Evolutionary conservation across 2,113 vertebrate genomes (phyloP).

Genomic region (Octodon degus): DNA sequence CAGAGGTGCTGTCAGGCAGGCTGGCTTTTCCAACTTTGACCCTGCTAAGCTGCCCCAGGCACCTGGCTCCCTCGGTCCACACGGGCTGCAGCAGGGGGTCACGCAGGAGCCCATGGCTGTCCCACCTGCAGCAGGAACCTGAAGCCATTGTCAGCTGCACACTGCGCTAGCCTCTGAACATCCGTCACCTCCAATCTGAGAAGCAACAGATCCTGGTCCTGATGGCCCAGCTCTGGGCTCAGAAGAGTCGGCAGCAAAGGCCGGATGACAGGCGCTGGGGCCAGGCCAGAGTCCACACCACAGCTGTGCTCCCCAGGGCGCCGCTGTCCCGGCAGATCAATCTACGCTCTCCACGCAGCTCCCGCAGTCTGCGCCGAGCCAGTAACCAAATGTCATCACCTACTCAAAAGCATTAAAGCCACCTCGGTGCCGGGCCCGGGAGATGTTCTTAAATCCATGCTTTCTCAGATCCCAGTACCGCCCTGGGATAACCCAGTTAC

Average conservation of each 20-base stretch:
- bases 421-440: neutral
- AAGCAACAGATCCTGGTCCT: neutral
- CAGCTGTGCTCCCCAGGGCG: neutral
- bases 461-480: neutral
- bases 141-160: accelerated
- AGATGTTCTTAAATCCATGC: accelerated
- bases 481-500: neutral
- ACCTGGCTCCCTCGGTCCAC: neutral
- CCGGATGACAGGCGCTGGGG: neutral
- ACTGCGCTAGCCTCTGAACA: accelerated
- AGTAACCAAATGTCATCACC: neutral
- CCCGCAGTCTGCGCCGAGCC: accelerated
- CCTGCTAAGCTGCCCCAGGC: neutral
- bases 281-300: accelerated
- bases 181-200: accelerated
- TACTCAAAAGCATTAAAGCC: neutral
- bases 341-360: neutral
- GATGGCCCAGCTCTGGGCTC: neutral
- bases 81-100: neutral
- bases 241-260: neutral
- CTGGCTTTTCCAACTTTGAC: neutral
- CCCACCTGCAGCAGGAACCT: neutral
- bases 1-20: accelerated
- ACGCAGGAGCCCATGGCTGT: neutral
- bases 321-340: neutral